Evolutionary conservation across 2,888 invertebrate genomes (phyloP).

Genomic region (Neoscelio sp.): DNA sequence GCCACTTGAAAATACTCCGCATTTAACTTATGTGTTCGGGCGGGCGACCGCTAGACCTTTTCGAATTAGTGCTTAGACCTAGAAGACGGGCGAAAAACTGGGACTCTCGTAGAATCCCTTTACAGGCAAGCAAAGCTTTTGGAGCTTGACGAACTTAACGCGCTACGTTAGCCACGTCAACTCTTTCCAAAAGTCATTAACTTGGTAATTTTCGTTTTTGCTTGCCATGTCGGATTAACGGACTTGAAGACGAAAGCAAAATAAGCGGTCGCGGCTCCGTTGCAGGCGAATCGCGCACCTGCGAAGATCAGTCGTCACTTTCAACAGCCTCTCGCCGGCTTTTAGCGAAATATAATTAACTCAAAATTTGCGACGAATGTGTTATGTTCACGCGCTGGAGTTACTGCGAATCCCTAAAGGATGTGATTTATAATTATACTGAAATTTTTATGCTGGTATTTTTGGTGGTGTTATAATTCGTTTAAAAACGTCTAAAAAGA

Average conservation of each 20-base stretch:
- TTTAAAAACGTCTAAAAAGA: too few species aligned
- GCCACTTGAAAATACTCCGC: conserved; percentile 31
- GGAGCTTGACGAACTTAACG: conserved; percentile 60
- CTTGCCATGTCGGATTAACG: conserved; percentile 34
- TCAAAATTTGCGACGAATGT: conserved; percentile 13
- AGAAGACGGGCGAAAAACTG: conserved; percentile 55
- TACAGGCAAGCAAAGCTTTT: conserved; percentile 30
- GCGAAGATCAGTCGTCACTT: conserved; percentile 13
- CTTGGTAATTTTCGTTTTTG: conserved; percentile 55
- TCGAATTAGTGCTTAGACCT: conserved; percentile 55
- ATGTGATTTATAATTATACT: too few species aligned
- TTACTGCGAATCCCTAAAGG: too few species aligned
- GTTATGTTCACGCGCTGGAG: conserved; percentile 1
- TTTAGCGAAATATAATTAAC: conserved; percentile 21
- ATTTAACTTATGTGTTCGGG: conserved; percentile 21
- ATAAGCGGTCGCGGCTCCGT: conserved; percentile 38
- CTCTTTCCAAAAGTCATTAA: conserved; percentile 51
- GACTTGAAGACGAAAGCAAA: conserved; percentile 32
- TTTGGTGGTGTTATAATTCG: too few species aligned
- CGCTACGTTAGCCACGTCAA: conserved; percentile 67
- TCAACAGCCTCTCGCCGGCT: not conserved
- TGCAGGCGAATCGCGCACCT: not conserved
- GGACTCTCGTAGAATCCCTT: conserved; percentile 47
- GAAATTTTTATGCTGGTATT: too few species aligned
- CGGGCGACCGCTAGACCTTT: conserved; percentile 26